Conservation (phyloP, 1,140 invertebrate species). For the Batillaria attramentaria region DNA sequence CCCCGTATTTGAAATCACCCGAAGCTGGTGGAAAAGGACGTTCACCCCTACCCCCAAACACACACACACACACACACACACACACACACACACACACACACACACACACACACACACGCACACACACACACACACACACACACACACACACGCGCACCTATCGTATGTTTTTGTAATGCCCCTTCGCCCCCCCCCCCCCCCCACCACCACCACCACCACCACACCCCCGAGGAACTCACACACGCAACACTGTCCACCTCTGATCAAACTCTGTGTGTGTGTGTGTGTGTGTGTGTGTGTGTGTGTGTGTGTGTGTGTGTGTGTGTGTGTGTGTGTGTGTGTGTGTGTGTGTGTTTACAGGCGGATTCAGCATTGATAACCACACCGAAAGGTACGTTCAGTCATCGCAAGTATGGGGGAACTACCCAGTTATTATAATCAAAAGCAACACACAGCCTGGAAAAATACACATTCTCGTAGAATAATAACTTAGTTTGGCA, state of each 20-base stretch:
- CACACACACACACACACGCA: constrained; percentile 85
- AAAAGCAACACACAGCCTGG: too few relatives aligned
- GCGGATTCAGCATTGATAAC: background rate
- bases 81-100: background rate
- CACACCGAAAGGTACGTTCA: too few relatives aligned
- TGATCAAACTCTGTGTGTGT: background rate
- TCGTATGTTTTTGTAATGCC: constrained; percentile 99
- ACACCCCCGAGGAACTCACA: constrained; percentile 89
- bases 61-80: background rate
- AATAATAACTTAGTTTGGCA: too few relatives aligned
- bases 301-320: constrained; percentile 9
- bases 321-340: background rate
- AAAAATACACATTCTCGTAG: too few relatives aligned
- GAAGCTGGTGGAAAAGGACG: too few relatives aligned
- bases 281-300: background rate
- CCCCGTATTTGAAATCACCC: too few relatives aligned
- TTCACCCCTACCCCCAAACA: background rate
- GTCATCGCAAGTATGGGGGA: too few relatives aligned
- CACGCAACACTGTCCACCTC: background rate
- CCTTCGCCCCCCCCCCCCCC: constrained; percentile 94
- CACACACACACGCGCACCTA: constrained; percentile 89
- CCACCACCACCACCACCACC: constrained; percentile 88
- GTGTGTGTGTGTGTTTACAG: background rate
- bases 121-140: constrained; percentile 81
- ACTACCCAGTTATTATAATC: too few relatives aligned